phyloP scores from a whole-genome alignment of 2,888 invertebrate species.

The Electrophaes corylata region DNA sequence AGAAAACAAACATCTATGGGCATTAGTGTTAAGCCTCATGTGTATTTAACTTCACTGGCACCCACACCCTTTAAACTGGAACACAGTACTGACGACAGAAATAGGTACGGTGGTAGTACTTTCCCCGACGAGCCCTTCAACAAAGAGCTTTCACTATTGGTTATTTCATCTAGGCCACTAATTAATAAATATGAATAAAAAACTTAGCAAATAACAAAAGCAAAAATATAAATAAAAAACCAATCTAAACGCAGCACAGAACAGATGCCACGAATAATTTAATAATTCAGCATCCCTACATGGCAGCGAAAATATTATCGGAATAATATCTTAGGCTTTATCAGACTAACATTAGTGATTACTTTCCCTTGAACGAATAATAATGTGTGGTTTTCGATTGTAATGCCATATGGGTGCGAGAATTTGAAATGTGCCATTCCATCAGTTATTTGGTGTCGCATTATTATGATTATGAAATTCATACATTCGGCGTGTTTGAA shows the following conservation, averaged over 20 bases:
- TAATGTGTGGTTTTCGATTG: conserved; percentile 18
- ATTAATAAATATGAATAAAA: too few species aligned
- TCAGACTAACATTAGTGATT: conserved; percentile 46
- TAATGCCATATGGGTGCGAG: conserved; percentile 8
- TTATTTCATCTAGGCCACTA: too few species aligned
- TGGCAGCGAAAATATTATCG: conserved; percentile 50
- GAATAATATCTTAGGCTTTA: conserved; percentile 51
- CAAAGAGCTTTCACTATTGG: too few species aligned
- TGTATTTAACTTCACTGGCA: too few species aligned
- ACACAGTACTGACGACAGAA: too few species aligned
- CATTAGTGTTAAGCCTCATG: too few species aligned
- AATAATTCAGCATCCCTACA: conserved; percentile 60
- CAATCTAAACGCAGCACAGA: conserved; percentile 49
- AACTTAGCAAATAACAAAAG: not conserved
- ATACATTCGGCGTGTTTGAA: not conserved
- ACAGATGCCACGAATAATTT: conserved; percentile 65
- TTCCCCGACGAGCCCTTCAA: too few species aligned
- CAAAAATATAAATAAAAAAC: not conserved
- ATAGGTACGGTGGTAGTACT: too few species aligned
- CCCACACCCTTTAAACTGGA: too few species aligned
- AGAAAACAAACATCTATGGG: too few species aligned
- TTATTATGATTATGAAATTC: conserved; percentile 1
- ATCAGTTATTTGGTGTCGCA: conserved; percentile 13
- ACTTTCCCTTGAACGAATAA: conserved; percentile 47
- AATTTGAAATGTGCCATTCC: conserved; percentile 16